Evolutionary conservation across 2,113 vertebrate species (phyloP).

Genomic region (Odontesthes bonariensis): DNA sequence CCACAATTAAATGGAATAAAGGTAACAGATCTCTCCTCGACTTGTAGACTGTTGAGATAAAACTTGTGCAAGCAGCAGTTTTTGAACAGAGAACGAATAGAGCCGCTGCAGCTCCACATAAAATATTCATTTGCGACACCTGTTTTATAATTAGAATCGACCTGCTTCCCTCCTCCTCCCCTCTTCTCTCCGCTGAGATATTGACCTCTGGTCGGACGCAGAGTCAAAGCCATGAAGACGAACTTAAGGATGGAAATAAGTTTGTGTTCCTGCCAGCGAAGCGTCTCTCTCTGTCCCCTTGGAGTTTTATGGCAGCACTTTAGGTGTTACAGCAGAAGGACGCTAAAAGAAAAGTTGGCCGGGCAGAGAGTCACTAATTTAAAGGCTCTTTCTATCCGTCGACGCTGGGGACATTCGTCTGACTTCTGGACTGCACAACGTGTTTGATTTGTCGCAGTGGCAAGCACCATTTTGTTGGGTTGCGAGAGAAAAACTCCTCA

Average conservation of each 20-base stretch:
- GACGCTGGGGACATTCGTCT: too few relatives aligned
- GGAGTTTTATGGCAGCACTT: conserved; percentile 8
- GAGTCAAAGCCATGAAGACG: conserved; percentile 41
- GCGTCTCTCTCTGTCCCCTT: conserved; percentile 18
- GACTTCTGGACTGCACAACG: too few relatives aligned
- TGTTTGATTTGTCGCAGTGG: too few relatives aligned
- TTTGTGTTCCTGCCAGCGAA: conserved; percentile 39
- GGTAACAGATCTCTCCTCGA: background rate
- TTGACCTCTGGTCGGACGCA: conserved; percentile 31
- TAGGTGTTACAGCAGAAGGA: background rate
- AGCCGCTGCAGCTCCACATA: conserved; percentile 31
- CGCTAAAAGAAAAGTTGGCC: too few relatives aligned
- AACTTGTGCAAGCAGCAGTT: background rate
- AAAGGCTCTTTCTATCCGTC: too few relatives aligned
- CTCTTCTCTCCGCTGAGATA: conserved; percentile 25
- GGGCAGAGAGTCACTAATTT: too few relatives aligned
- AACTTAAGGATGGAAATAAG: conserved; percentile 59
- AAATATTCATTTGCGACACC: conserved; percentile 74
- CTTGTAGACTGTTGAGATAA: background rate
- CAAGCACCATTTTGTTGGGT: too few relatives aligned
- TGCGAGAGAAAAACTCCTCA: too few relatives aligned
- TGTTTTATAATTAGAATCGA: conserved; percentile 76
- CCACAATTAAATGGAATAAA: too few relatives aligned
- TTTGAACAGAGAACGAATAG: conserved; percentile 31
- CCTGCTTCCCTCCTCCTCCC: conserved; percentile 21